Evolutionary conservation across 2,888 invertebrate genomes (phyloP).

Genomic region (Phlogophora meticulosa): DNA sequence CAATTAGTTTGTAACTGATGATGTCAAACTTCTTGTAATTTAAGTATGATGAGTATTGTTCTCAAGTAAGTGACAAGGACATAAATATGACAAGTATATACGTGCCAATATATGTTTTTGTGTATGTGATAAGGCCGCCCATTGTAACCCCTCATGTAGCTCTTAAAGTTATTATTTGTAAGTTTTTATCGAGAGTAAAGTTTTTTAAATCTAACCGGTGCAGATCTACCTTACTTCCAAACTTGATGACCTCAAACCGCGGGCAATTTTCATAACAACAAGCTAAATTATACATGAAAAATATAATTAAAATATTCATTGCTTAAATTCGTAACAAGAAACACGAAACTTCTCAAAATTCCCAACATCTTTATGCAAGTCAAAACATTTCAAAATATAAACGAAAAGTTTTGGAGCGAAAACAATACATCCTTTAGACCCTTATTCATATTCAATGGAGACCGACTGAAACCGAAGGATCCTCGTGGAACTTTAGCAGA

Average conservation of each 20-base stretch:
- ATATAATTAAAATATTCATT: conserved; percentile 43
- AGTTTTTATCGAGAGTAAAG: too few species aligned
- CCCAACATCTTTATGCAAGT: conserved; percentile 51
- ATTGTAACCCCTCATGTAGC: too few species aligned
- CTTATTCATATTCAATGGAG: conserved; percentile 78
- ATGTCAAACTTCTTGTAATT: too few species aligned
- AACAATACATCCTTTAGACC: conserved; percentile 65
- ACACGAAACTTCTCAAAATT: conserved; percentile 45
- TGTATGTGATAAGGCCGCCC: too few species aligned
- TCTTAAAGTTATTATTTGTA: too few species aligned
- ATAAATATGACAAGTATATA: too few species aligned
- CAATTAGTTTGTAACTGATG: too few species aligned
- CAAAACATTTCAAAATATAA: conserved; percentile 59
- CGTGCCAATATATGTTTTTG: too few species aligned
- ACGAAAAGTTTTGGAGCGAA: conserved; percentile 53
- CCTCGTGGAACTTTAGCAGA: conserved; percentile 49
- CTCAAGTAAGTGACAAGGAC: too few species aligned
- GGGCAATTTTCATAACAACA: conserved; percentile 8
- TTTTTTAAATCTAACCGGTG: too few species aligned
- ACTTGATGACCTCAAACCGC: not conserved
- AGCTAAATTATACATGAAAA: conserved; percentile 22
- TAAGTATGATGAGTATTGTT: too few species aligned
- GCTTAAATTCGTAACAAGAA: conserved; percentile 44
- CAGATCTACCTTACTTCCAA: too few species aligned
- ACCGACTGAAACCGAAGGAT: conserved; percentile 52